A percentile compares a stretch with the other conserved stretches of the same genome.
Evolutionary conservation across 2,797 vertebrate species (phyloP).

Genomic region (Halcyon badia): DNA sequence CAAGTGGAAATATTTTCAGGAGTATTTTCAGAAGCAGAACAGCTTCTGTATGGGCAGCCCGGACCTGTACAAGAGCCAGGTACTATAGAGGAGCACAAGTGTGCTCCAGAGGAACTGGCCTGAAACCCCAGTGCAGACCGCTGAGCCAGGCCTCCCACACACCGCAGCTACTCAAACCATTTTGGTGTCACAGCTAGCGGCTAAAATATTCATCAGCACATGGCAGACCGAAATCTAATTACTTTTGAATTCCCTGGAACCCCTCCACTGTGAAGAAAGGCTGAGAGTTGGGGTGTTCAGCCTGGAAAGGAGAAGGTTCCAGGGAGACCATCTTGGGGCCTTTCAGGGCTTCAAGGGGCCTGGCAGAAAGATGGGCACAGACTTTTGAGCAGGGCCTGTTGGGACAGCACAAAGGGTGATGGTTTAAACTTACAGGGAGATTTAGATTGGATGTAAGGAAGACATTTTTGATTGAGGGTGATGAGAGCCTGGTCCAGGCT

Average conservation of each 20-base stretch:
- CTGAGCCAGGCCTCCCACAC: background rate
- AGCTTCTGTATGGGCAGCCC: background rate
- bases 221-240: background rate
- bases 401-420: too few species aligned
- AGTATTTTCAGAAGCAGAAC: background rate
- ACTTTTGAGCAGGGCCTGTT: too few species aligned
- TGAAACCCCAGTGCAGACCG: background rate
- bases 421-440: background rate
- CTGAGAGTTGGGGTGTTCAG: too few species aligned
- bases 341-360: too few species aligned
- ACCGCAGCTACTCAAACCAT: background rate
- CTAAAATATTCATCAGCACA: background rate
- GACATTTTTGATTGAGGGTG: background rate
- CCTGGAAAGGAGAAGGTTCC: too few species aligned
- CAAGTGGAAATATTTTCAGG: background rate
- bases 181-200: rapidly evolving
- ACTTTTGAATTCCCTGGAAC: background rate
- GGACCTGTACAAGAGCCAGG: background rate
- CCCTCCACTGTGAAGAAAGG: background rate
- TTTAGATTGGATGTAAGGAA: background rate
- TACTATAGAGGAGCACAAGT: background rate
- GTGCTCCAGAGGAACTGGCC: background rate
- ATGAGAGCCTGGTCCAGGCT: background rate
- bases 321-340: too few species aligned
- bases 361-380: too few species aligned